Base-by-base conservation (phyloP, 2,888 invertebrate genomes). In the Drosophila paranaensis region DNA sequence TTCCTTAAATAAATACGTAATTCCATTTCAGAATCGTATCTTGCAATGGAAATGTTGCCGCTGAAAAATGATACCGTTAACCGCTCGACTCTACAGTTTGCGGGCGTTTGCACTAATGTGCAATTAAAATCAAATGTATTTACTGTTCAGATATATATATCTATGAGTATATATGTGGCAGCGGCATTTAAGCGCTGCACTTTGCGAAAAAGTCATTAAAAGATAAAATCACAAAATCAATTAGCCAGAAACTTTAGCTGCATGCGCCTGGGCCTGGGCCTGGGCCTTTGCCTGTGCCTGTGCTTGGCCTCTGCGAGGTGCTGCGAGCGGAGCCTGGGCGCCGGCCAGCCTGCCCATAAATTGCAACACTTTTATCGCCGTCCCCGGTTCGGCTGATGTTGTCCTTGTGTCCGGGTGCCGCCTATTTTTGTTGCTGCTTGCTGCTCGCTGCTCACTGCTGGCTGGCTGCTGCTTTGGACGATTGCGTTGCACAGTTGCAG, bases 221-320 rank as follows among this genome's bases (percentile, higher is more conserved):
- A 87, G 90, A 88, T 88, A 90, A 88, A 88, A 88, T 90, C 88
- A 68, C 81, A 90, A 90, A 90, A 90, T 88, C 88, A 88, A 88
- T 88, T 88, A 88, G 90, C 89, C 79, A 87, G 84, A 90, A 88
- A 90, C 79, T 86, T 87, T 79, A 77, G 84, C 78, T 79, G 76
- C 63, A 43, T 58, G 69, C 65, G 45, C 48, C 42, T 62, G 65
- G 45, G 61, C 50, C 11, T 10, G 13, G 4, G 42, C 42, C 43
- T 20, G 20, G 2, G 20, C n/a, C n/a, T n/a, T n/a, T n/a, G n/a
- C n/a, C n/a, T n/a, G 27, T 3, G 27, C 27, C 27, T 3, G 27
- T 27, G 13, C 43, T 43, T 1, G 20, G 54, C 16, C 4, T 8
- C 40, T 42, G 13, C 60, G 46, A 53, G 67, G 67, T 57, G 60